These are phyloP conservation scores for Trematocara macrostoma DNA, from an alignment of 2,113 vertebrate species.

Conservation along the genomic window DNA sequence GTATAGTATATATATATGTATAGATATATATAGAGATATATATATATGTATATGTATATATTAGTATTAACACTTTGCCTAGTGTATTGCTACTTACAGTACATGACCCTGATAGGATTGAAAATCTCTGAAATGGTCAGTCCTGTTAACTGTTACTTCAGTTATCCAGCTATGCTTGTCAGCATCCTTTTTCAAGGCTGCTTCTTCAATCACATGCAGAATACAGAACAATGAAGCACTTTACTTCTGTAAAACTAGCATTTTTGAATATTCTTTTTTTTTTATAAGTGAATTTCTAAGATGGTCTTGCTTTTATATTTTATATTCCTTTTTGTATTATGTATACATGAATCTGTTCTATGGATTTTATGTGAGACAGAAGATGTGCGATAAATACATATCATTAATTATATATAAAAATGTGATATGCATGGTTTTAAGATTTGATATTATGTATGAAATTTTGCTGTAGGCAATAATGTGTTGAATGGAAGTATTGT, in stretches of 20 bases:
- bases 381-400: slow-evolving; percentile 38
- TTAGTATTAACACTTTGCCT: slow-evolving; percentile 38
- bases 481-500: slow-evolving; percentile 62
- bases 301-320: slow-evolving; percentile 68
- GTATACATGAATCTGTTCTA: slow-evolving; percentile 55
- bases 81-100: slow-evolving; percentile 12
- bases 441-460: slow-evolving; percentile 57
- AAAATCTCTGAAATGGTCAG: not conserved
- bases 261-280: slow-evolving; percentile 61
- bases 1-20: not conserved
- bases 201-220: slow-evolving; percentile 47
- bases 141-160: not conserved
- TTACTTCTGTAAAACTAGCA: slow-evolving; percentile 68
- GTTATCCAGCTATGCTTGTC: slow-evolving; percentile 36
- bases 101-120: not conserved
- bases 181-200: slow-evolving; percentile 52
- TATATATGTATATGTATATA: not conserved
- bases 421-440: slow-evolving; percentile 74
- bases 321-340: slow-evolving; percentile 69
- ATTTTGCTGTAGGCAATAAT: slow-evolving; percentile 66
- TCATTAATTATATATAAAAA: slow-evolving; percentile 25
- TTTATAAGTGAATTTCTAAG: slow-evolving; percentile 59
- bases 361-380: slow-evolving; percentile 36
- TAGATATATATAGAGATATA: not conserved
- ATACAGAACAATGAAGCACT: slow-evolving; percentile 63